phyloP scores from a whole-genome alignment of 1,140 invertebrate species.

The Oedothorax gibbosus region DNA sequence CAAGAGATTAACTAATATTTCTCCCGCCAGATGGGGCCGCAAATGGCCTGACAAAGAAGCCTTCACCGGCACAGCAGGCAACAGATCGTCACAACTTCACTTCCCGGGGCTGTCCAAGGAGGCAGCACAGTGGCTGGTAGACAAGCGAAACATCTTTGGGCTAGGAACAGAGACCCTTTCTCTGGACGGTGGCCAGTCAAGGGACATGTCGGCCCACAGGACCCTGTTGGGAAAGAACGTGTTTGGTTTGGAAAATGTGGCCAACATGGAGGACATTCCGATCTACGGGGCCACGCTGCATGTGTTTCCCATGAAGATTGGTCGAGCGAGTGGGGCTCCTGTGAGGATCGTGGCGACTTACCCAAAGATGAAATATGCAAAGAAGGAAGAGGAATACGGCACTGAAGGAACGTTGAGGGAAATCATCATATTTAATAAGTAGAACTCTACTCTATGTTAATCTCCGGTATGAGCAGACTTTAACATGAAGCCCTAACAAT shows the following conservation, averaged over 20 bases:
- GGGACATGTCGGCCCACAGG: slow-evolving; percentile 68
- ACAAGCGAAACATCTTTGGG: slow-evolving; percentile 73
- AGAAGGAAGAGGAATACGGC: neutral
- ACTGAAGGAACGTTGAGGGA: slow-evolving; percentile 16
- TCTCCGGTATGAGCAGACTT: too few species aligned
- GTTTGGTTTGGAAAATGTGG: slow-evolving; percentile 74
- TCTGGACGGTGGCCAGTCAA: slow-evolving; percentile 70
- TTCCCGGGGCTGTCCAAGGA: slow-evolving; percentile 72
- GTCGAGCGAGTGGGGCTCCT: slow-evolving; percentile 62
- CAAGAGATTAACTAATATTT: too few species aligned
- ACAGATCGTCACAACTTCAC: slow-evolving; percentile 50
- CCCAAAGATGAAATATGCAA: neutral
- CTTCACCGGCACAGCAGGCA: slow-evolving; percentile 61
- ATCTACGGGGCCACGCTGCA: slow-evolving; percentile 52
- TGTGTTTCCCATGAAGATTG: slow-evolving; percentile 63
- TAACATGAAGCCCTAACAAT: too few species aligned
- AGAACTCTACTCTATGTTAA: neutral
- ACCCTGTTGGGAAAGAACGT: slow-evolving; percentile 70
- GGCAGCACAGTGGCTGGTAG: slow-evolving; percentile 74
- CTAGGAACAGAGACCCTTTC: slow-evolving; percentile 76
- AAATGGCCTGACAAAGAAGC: slow-evolving; percentile 64
- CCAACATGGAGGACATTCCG: slow-evolving; percentile 59
- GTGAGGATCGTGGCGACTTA: slow-evolving; percentile 60
- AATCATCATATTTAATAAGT: slow-evolving; percentile 38
- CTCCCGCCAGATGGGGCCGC: slow-evolving; percentile 67